These are phyloP conservation scores for Parazoanthus atlanticus DNA, from an alignment of 92 coral and sea anemone species.

Conservation along the genomic window DNA sequence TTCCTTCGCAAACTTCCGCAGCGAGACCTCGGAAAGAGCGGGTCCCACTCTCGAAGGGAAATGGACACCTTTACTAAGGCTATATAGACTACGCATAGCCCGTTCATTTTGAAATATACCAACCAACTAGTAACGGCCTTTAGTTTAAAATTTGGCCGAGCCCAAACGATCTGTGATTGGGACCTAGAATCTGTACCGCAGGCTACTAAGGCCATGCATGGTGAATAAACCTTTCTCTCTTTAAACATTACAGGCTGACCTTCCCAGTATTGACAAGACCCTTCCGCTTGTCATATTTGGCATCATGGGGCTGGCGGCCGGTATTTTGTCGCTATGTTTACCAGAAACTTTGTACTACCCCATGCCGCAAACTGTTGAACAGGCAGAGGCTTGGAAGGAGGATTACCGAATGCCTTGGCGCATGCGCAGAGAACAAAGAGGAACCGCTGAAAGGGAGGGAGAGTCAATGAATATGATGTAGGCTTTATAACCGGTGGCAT, in stretches of 20 bases:
- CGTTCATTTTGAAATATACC: no score
- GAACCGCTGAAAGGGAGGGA: not conserved
- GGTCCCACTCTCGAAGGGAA: no score
- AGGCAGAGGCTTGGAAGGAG: constrained; percentile 71
- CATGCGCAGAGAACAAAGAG: constrained; percentile 16
- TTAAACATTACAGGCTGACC: constrained; percentile 56
- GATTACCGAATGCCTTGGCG: constrained; percentile 63
- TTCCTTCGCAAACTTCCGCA: no score
- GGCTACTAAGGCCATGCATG: no score
- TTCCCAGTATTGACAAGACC: constrained; percentile 56
- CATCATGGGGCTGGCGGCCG: constrained; percentile 58
- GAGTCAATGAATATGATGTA: constrained; percentile 25
- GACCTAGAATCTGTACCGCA: no score
- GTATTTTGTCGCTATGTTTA: constrained; percentile 64
- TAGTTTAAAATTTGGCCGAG: no score
- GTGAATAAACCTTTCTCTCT: no score
- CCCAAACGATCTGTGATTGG: no score
- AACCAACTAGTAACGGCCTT: no score
- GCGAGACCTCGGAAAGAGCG: no score
- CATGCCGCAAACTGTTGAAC: constrained; percentile 77
- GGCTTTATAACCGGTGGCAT: not conserved
- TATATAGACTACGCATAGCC: no score
- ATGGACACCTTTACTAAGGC: no score
- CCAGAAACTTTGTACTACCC: constrained; percentile 74
- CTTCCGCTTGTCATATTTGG: constrained; percentile 75